Evolutionary conservation across 1,140 invertebrate species (phyloP).

Genomic region (Temnothorax curvispinosus): DNA sequence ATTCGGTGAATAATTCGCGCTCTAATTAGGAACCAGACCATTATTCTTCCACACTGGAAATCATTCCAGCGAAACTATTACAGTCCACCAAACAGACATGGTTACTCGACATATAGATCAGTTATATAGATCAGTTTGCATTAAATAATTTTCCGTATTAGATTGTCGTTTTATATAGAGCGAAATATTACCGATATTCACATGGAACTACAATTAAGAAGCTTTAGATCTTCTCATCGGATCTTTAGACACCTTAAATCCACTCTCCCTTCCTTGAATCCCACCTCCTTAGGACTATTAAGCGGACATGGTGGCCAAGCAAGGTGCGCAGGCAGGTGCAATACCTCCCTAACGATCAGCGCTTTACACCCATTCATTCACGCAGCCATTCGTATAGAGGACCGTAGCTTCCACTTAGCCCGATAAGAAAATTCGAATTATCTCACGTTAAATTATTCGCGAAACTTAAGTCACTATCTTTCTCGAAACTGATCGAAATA

Average conservation of each 20-base stretch:
- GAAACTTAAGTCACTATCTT: background rate
- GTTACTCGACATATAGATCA: background rate
- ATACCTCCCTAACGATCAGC: conserved; percentile 49
- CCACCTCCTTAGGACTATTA: conserved; percentile 23
- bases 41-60: background rate
- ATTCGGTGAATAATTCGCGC: conserved; percentile 22
- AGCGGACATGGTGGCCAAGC: conserved; percentile 9
- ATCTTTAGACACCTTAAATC: background rate
- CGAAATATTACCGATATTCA: background rate
- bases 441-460: conserved; percentile 1
- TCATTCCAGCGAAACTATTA: conserved; percentile 14
- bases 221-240: background rate
- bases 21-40: conserved; percentile 36
- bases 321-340: conserved; percentile 39
- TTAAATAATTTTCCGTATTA: conserved; percentile 1
- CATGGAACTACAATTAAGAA: background rate
- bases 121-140: background rate
- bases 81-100: background rate
- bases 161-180: background rate
- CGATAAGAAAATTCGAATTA: conserved; percentile 13
- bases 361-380: conserved; percentile 43
- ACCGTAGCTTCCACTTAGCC: conserved; percentile 6
- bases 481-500: conserved; percentile 12
- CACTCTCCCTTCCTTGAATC: background rate
- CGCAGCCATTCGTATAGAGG: conserved; percentile 21